A percentile compares a stretch with the other conserved stretches of the same genome.
phyloP scores from a whole-genome alignment of 2,888 invertebrate genomes.

The Melangyna quadrimaculata region DNA sequence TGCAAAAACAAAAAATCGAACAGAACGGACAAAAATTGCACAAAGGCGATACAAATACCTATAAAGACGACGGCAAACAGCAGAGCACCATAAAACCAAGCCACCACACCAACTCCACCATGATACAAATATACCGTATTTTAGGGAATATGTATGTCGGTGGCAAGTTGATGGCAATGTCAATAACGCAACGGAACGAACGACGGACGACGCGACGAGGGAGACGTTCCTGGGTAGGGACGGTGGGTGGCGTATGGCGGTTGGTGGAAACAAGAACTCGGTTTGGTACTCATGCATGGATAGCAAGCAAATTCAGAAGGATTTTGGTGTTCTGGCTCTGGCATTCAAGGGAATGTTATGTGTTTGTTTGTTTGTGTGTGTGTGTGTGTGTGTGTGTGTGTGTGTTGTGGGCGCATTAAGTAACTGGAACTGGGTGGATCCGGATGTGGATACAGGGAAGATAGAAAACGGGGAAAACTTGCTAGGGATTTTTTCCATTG shows the following conservation, averaged over 20 bases:
- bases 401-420: background rate
- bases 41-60: background rate
- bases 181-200: conserved; percentile 1
- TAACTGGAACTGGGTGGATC: background rate
- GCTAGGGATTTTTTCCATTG: background rate
- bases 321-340: conserved; percentile 6
- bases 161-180: conserved; percentile 6
- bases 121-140: background rate
- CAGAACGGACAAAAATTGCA: background rate
- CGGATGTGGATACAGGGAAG: background rate
- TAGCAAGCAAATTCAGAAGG: conserved; percentile 8
- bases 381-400: background rate
- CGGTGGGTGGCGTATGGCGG: background rate
- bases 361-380: background rate
- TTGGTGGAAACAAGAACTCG: conserved; percentile 10
- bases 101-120: background rate
- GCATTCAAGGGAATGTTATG: background rate
- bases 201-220: background rate
- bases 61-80: background rate
- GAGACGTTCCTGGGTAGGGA: background rate
- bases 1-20: background rate
- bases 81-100: conserved; percentile 2
- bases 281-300: conserved; percentile 6
- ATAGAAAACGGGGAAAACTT: conserved; percentile 4
- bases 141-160: background rate